These are phyloP conservation scores for Gambusia affinis DNA, from an alignment of 2,113 vertebrate genomes.

Conservation along the genomic window DNA sequence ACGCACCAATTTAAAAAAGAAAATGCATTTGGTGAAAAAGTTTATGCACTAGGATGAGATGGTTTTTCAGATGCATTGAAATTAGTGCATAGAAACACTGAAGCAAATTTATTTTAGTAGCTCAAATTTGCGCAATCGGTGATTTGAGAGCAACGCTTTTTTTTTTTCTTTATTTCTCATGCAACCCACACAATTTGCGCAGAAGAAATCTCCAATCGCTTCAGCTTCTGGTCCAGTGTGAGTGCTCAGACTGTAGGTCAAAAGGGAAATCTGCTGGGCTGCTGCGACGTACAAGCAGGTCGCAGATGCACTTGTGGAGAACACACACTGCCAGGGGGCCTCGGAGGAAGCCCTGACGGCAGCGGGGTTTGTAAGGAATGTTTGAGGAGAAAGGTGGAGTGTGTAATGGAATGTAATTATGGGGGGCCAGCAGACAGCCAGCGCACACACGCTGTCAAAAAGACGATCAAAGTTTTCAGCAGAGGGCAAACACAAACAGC, in stretches of 20 bases:
- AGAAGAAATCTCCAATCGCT: neutral
- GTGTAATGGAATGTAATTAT: constrained; percentile 76
- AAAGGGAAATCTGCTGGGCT: constrained; percentile 11
- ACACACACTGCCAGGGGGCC: constrained; percentile 41
- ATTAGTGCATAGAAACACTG: no score
- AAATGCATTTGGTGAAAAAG: no score
- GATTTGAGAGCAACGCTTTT: constrained; percentile 18
- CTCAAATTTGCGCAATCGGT: no score
- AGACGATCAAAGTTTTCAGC: constrained; percentile 2
- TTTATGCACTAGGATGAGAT: no score
- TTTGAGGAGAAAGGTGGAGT: constrained; percentile 73
- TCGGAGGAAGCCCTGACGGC: constrained; percentile 57
- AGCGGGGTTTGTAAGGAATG: constrained; percentile 60
- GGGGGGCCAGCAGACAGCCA: constrained; percentile 43
- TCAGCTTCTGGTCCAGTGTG: neutral
- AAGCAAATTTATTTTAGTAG: no score
- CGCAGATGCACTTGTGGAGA: constrained; percentile 12
- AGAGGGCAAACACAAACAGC: constrained; percentile 21
- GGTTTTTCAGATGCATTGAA: no score
- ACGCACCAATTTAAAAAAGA: no score
- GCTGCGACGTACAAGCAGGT: constrained; percentile 33
- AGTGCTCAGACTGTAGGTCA: neutral
- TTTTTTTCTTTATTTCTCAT: constrained; percentile 7
- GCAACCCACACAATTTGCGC: constrained; percentile 1
- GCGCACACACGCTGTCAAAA: constrained; percentile 13